These are phyloP conservation scores for Elysia crispata DNA, from an alignment of 2,888 invertebrate genomes.

Conservation along the genomic window DNA sequence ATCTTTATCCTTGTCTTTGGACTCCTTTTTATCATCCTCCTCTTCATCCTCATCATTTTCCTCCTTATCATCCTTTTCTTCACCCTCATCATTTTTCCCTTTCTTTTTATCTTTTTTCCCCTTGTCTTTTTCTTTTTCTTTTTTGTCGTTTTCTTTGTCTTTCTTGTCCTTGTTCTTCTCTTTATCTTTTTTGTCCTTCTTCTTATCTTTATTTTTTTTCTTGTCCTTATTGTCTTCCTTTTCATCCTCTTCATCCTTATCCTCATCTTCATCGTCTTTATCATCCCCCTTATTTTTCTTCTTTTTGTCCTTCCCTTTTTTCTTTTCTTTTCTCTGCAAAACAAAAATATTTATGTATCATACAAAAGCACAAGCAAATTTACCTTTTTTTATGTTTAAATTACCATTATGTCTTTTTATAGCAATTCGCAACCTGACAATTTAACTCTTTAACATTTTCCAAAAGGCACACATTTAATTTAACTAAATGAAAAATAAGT, in stretches of 20 bases:
- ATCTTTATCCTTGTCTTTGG: conserved; percentile 12
- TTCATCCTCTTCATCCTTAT: conserved; percentile 35
- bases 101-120: neutral
- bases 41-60: conserved; percentile 21
- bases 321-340: conserved; percentile 38
- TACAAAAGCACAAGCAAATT: too few relatives aligned
- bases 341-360: too few relatives aligned
- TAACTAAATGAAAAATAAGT: too few relatives aligned
- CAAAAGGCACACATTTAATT: too few relatives aligned
- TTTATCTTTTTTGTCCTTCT: conserved; percentile 3
- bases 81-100: neutral
- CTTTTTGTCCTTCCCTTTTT: conserved; percentile 15
- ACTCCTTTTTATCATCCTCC: conserved; percentile 2
- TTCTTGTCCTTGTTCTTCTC: neutral
- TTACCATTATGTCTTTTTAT: too few relatives aligned
- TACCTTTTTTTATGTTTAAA: too few relatives aligned
- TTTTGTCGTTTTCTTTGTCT: conserved; percentile 13
- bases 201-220: neutral
- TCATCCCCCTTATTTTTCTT: conserved; percentile 19
- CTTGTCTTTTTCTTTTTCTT: conserved; percentile 9
- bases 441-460: too few relatives aligned
- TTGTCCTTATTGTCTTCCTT: neutral
- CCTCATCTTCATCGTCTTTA: neutral
- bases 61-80: conserved; percentile 6
- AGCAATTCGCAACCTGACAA: too few relatives aligned